Conservation (phyloP, 53 echinoderm and acorn worm species). For the Stichopus horrens region DNA sequence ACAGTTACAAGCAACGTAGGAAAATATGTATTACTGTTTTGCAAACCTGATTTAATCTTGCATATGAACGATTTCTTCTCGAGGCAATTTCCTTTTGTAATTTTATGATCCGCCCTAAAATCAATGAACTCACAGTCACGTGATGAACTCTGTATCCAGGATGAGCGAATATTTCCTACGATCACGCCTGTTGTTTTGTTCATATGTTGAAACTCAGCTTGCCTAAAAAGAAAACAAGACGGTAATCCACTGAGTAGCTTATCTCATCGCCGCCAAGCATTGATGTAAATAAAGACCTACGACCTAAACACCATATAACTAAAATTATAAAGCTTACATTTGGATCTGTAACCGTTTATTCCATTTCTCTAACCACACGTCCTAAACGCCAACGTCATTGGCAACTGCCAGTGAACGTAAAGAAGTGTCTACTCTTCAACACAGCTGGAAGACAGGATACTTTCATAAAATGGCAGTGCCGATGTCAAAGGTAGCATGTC, state of each 20-base stretch:
- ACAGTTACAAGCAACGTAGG: neutral
- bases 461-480: too few species aligned
- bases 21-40: neutral
- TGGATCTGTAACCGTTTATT: too few species aligned
- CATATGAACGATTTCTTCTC: neutral
- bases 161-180: neutral
- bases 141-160: neutral
- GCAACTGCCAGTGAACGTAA: too few species aligned
- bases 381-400: too few species aligned
- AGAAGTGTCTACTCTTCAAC: too few species aligned
- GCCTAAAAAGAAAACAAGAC: neutral
- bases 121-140: neutral
- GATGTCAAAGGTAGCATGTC: too few species aligned
- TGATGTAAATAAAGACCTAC: too few species aligned
- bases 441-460: too few species aligned
- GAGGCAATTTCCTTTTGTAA: neutral
- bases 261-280: too few species aligned
- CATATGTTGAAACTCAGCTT: neutral
- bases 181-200: neutral
- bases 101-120: neutral
- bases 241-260: neutral
- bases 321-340: too few species aligned
- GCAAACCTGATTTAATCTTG: constrained; percentile 4
- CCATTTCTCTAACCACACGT: too few species aligned
- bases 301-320: too few species aligned